Conservation (phyloP, 2,888 invertebrate species). For the Idaea straminata region DNA sequence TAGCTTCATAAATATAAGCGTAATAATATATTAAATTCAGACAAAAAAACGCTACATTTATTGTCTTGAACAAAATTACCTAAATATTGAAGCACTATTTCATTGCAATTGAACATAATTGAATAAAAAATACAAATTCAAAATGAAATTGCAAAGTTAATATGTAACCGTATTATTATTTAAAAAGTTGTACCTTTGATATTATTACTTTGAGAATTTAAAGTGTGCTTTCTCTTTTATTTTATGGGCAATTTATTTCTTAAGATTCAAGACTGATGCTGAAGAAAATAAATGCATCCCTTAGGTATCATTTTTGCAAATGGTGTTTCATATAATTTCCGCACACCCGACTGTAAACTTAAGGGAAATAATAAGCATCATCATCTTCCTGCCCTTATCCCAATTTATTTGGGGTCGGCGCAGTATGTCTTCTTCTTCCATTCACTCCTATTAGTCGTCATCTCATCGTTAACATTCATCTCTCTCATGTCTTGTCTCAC, state of each 20-base stretch:
- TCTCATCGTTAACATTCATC: too few species aligned
- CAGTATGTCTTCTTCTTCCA: too few species aligned
- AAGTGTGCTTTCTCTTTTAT: not conserved
- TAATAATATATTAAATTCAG: too few species aligned
- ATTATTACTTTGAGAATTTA: not conserved
- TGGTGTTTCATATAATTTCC: not conserved
- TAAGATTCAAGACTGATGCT: not conserved
- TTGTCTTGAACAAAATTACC: not conserved
- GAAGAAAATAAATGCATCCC: not conserved
- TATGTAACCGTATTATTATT: not conserved
- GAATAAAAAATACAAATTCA: not conserved
- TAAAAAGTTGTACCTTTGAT: not conserved
- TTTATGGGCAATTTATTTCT: not conserved
- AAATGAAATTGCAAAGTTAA: not conserved
- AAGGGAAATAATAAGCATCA: too few species aligned
- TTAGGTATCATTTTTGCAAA: not conserved
- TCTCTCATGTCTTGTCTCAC: too few species aligned
- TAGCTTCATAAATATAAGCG: too few species aligned
- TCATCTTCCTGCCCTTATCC: too few species aligned
- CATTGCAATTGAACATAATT: not conserved
- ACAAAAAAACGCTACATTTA: not conserved
- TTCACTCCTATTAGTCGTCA: too few species aligned
- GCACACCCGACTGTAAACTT: not conserved
- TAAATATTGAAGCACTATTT: not conserved
- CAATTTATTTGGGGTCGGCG: too few species aligned